Percentiles rank a stretch among this genome's conserved stretches.
phyloP scores from a whole-genome alignment of 2,113 vertebrate genomes.

The Fregata magnificens region DNA sequence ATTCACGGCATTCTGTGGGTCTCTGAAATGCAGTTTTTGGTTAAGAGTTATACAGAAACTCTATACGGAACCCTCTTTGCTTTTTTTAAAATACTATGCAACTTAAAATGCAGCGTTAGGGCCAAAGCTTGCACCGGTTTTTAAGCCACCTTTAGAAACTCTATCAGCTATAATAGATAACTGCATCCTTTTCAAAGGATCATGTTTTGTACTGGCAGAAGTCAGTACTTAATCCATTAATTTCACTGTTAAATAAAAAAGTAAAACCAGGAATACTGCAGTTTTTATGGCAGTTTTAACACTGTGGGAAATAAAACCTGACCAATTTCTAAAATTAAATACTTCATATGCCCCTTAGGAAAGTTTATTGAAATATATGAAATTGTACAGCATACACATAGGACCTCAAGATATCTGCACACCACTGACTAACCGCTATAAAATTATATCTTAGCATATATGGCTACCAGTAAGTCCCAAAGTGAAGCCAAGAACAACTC shows the following conservation, averaged over 20 bases:
- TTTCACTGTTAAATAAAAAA: not conserved
- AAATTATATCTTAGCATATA: not conserved
- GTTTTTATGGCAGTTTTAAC: not conserved
- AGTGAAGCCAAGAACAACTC: not conserved
- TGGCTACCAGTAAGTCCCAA: not conserved
- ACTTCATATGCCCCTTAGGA: not conserved
- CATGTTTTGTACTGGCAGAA: not conserved
- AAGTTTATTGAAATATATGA: not conserved
- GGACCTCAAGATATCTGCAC: not conserved
- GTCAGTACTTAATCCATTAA: not conserved
- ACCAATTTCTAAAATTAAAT: not conserved
- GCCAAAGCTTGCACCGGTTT: not conserved
- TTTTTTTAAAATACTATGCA: not conserved
- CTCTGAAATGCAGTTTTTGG: not conserved
- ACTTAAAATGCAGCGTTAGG: not conserved
- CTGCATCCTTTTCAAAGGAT: not conserved
- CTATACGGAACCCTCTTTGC: not conserved
- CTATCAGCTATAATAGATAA: not conserved
- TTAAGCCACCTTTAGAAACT: not conserved
- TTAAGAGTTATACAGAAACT: not conserved
- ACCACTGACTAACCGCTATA: not conserved
- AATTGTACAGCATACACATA: not conserved
- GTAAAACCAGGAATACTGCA: not conserved
- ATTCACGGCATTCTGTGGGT: not conserved
- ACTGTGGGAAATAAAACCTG: not conserved